Base-by-base conservation (phyloP, 2,113 vertebrate genomes). In the Bolborhynchus lineola region DNA sequence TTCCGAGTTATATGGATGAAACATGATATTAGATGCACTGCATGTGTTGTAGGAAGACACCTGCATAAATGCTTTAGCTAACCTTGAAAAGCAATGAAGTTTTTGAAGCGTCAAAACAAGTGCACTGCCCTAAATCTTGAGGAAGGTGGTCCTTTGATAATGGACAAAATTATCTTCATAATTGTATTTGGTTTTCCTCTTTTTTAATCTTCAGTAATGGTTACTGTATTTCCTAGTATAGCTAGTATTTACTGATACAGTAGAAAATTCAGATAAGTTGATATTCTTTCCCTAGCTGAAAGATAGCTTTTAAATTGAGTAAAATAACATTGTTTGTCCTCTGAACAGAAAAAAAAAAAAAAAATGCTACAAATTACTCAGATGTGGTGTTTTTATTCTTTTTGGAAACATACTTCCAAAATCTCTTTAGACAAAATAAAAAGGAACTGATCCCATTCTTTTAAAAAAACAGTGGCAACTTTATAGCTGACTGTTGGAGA, bases 401-500 rank as follows among this genome's bases (percentile, higher is more conserved):
- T 12, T 24, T 64, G 42, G 33, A 79, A 75, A 23, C 41, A 90
- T 26, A 84, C 10, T 68, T 86, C 28, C 24, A 68, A 65, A 74
- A n/a, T 50, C 13, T 60, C 60, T 76, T 10, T 20, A 47, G 33
- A 29, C 50, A 76, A 90, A 78, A 67, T 75, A 33, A 53, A 93
- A 62, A 70, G 57, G n/a, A 64, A 39, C 49, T 78, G 26, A 81
- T 77, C 25, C 46, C 19, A 64, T 68, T 92, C 13, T 88, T 79
- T 72, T 57, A 0, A 70, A 68, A 91, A 74, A 77, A 28, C 28
- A 42, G 37, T 84, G 55, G 25, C 62, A 95, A 80, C 84, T 88
- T 90, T 81, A 63, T 67, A 88, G 75, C 74, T 94, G 82, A 67
- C 52, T 79, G 60, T 82, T 91, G 41, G 70, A 95, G 64, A 91